Percentiles rank a stretch among this genome's conserved stretches.
These are phyloP conservation scores for Anoncus sp. DNA, from an alignment of 2,888 invertebrate species.

Conservation along the genomic window DNA sequence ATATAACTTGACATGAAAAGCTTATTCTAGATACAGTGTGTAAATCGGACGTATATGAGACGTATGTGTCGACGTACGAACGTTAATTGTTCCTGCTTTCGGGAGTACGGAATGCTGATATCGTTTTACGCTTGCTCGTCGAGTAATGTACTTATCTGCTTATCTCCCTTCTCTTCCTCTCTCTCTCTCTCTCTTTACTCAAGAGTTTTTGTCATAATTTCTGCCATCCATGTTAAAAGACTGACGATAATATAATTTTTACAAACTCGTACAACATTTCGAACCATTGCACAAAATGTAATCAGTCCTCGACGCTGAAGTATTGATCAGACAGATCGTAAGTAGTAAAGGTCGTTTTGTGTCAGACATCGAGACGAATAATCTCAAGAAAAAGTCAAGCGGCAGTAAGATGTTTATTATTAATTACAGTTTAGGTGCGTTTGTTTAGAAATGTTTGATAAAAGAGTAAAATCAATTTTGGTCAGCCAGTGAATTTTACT, in stretches of 20 bases:
- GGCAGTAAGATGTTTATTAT: neutral
- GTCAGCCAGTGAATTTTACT: neutral
- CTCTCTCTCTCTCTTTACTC: no score
- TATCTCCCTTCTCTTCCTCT: neutral
- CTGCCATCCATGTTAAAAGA: no score
- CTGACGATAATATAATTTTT: no score
- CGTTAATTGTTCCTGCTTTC: conserved; percentile 68
- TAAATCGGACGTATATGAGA: conserved; percentile 8
- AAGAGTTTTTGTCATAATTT: no score
- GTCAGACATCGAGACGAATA: no score
- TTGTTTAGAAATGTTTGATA: neutral
- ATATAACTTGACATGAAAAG: conserved; percentile 8
- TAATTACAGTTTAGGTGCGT: neutral
- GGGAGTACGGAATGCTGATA: conserved; percentile 22
- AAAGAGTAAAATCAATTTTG: neutral
- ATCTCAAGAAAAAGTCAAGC: neutral
- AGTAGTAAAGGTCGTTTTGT: no score
- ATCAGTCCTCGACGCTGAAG: neutral
- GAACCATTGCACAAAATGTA: no score
- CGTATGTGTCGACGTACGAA: conserved; percentile 51
- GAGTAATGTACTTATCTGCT: neutral
- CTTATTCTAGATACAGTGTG: neutral
- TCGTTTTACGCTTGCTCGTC: conserved; percentile 12
- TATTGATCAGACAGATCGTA: neutral
- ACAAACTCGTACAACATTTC: no score